Base-by-base conservation (phyloP, 2,113 vertebrate species). In the Mobula hypostoma region DNA sequence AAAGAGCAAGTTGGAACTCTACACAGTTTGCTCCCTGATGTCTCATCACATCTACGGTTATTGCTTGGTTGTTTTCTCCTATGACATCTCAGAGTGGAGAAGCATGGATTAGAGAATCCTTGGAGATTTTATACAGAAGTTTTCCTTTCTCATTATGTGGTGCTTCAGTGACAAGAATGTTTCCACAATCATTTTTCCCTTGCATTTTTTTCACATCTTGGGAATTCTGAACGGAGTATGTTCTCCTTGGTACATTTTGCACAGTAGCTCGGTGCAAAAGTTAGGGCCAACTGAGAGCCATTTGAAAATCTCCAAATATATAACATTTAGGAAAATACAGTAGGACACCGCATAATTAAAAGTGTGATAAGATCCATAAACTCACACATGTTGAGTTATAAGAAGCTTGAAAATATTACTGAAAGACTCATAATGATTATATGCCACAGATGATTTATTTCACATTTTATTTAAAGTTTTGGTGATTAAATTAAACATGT, bases 401-500 rank as follows among this genome's bases (percentile, higher is more conserved):
- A 70, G 21, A 36, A 91, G 88, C 63, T 91, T 68, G n/a, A 63
- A 70, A n/a, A 66, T 91, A 40, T 91, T 91, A 91, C 68, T 66
- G 66, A 91, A 70, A 32, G 63, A 19, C 66, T 17, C 7, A 36
- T 14, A 36, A 36, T 70, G 66, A 91, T 91, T 91, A 17, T 66
- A 91, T 91, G 40, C 72, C 70, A 21, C 68, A 48, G 32, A 24
- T 70, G 40, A 56, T 93, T 93, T 93, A 93, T 93, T 93, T 93
- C 36, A 76, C 74, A 36, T 93, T 93, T 76, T 56, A 93, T 93
- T 72, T 74, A 40, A 74, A 93, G 32, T 72, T 93, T 93, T 56
- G 40, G 68, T 12, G 70, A 48, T 40, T 93, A 93, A 93, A 91
- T 70, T 93, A 93, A 76, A 36, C 40, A 93, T 91, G 61, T 91